Conservation (phyloP, 2,888 invertebrate species). For the Coremacera marginata region DNA sequence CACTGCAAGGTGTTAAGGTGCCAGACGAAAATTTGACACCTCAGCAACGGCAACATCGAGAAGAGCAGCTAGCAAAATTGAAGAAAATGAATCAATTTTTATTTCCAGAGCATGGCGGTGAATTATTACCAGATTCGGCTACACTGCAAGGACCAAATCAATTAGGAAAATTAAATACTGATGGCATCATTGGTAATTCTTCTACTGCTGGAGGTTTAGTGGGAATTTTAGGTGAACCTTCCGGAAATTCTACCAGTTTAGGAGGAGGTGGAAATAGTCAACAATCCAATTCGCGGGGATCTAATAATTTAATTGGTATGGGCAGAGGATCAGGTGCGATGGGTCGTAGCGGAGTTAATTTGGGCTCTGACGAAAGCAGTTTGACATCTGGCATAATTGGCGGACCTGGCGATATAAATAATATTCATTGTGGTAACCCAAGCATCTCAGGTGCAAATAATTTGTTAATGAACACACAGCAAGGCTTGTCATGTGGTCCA, state of each 20-base stretch:
- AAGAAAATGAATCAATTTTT: constrained; percentile 92
- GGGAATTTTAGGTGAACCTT: constrained; percentile 16
- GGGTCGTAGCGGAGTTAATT: constrained; percentile 3
- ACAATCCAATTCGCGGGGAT: background rate
- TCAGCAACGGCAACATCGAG: constrained; percentile 93
- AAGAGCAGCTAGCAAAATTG: constrained; percentile 91
- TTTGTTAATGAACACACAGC: constrained; percentile 34
- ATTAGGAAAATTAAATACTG: constrained; percentile 47
- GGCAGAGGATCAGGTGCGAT: constrained; percentile 13
- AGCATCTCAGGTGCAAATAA: background rate
- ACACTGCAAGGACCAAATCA: constrained; percentile 42
- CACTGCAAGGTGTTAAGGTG: constrained; percentile 85
- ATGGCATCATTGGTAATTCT: constrained; percentile 32
- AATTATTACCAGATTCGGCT: constrained; percentile 23
- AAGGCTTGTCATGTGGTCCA: constrained; percentile 47
- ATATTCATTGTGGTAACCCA: constrained; percentile 29
- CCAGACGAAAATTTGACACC: constrained; percentile 97
- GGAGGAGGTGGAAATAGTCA: constrained; percentile 6
- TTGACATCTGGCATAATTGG: constrained; percentile 14
- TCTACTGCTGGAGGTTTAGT: constrained; percentile 6
- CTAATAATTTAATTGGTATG: constrained; percentile 21
- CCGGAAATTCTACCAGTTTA: background rate
- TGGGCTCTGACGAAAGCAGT: constrained; percentile 2
- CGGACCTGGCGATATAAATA: constrained; percentile 16
- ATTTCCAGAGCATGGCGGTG: constrained; percentile 80